Conservation (phyloP, 2,888 invertebrate species). For the Iselma pallidipennis region DNA sequence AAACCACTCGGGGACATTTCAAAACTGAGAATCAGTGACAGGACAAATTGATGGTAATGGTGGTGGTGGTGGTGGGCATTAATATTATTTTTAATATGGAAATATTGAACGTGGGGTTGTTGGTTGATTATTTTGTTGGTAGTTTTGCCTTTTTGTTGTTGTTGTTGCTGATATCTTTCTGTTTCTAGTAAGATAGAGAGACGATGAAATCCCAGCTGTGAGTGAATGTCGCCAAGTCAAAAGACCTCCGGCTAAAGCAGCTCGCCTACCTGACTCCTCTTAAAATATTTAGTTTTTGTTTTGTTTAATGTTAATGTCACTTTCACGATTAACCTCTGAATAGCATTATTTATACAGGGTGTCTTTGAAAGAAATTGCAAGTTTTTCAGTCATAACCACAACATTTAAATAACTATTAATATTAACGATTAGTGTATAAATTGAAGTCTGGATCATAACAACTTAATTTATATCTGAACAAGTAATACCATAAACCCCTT, state of each 20-base stretch:
- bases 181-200: background rate
- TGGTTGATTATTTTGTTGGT: background rate
- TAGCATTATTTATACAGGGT: background rate
- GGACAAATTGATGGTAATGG: constrained; percentile 13
- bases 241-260: constrained; percentile 29
- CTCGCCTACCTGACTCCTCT: constrained; percentile 34
- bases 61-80: background rate
- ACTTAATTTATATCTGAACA: background rate
- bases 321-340: constrained; percentile 23
- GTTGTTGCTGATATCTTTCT: background rate
- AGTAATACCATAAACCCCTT: background rate
- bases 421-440: no score
- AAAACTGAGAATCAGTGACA: constrained; percentile 8
- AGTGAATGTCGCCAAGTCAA: constrained; percentile 19
- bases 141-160: background rate
- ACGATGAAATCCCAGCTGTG: constrained; percentile 7
- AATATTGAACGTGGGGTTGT: no score
- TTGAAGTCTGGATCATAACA: no score
- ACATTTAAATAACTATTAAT: background rate
- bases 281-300: constrained; percentile 19
- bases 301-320: constrained; percentile 17
- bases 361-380: background rate
- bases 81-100: no score
- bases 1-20: constrained; percentile 26
- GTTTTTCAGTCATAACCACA: no score